Evolutionary conservation across 2,113 vertebrate genomes (phyloP), one percentile per base, ranked within the genome.

Genomic region (Vulpes lagopus): DNA sequence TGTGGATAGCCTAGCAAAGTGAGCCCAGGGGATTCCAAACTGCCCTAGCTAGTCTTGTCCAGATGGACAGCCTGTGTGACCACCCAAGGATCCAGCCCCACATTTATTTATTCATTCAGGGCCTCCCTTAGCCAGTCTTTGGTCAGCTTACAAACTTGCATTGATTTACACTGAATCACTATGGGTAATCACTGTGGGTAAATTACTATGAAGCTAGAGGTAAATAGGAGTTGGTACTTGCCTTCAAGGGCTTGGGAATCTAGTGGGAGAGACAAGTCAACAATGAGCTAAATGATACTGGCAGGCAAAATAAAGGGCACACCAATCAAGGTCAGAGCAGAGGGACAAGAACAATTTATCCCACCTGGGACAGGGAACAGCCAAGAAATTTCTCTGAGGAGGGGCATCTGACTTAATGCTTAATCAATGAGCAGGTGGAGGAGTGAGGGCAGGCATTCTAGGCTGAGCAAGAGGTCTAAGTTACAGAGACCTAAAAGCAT

Each of bases 221-320:
- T 96, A 17, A 89, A 32, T 11, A 83, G 55, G 10, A 95, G 14
- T 87, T 73, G 19, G 64, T 82, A 30, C 35, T 53, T 91, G 64
- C 53, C 57, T 9, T 80, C 74, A 57, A 95, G 23, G 22, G 8
- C 10, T 67, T 87, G 22, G 38, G 27, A 93, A 91, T 62, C 81
- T 81, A 89, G 93, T 64, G 2, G 14, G 4, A 64, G 17, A 92
- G 71, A 82, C 35, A 86, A 49, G 32, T 91, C 65, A 92, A n/a
- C n/a, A 51, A 84, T 32, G 19, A 85, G 35, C 38, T 91, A 71
- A 91, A 51, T 60, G 81, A 38, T 83, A 84, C 23, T 80, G 23
- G 53, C 80, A 93, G 19, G 69, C 35, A 82, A 96, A 97, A 92
- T 53, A 94, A 96, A 83, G 8, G 55, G 11, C 81, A 6, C 10